Conservation (phyloP, 2,888 invertebrate genomes). For the Drosophila formosana region DNA sequence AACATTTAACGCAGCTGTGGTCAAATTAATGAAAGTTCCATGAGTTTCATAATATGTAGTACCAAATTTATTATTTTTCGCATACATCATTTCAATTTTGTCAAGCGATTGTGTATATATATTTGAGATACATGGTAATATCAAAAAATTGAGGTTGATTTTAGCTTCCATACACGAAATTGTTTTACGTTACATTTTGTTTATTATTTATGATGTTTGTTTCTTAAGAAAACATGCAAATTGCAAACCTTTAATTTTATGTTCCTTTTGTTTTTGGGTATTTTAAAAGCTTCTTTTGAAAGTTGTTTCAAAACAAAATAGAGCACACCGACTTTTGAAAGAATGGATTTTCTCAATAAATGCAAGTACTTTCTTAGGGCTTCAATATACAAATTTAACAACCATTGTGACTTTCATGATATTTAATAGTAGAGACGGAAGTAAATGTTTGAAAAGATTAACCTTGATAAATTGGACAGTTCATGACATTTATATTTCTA, state of each 20-base stretch:
- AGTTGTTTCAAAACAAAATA: not conserved
- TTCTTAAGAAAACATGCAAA: constrained; percentile 1
- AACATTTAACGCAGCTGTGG: constrained; percentile 2
- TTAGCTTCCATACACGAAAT: not conserved
- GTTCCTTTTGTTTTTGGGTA: not conserved
- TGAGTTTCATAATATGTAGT: constrained; percentile 20
- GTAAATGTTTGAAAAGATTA: not conserved
- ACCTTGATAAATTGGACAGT: not conserved
- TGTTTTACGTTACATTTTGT: not conserved
- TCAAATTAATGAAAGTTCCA: constrained; percentile 22
- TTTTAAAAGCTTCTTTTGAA: not conserved
- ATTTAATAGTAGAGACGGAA: not conserved
- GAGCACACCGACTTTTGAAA: not conserved
- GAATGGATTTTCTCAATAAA: not conserved
- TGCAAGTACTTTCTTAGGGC: not conserved
- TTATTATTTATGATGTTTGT: not conserved
- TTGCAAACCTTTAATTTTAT: not conserved
- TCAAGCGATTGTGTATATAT: constrained; percentile 19
- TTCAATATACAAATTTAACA: no score
- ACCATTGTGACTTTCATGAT: not conserved
- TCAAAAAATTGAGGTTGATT: constrained; percentile 6
- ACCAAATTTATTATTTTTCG: constrained; percentile 1
- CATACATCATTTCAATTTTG: constrained; percentile 4
- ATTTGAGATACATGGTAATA: constrained; percentile 18
- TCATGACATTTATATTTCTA: not conserved